Conservation (phyloP, 2,797 vertebrate species). For the Lycodopsis pacificus region DNA sequence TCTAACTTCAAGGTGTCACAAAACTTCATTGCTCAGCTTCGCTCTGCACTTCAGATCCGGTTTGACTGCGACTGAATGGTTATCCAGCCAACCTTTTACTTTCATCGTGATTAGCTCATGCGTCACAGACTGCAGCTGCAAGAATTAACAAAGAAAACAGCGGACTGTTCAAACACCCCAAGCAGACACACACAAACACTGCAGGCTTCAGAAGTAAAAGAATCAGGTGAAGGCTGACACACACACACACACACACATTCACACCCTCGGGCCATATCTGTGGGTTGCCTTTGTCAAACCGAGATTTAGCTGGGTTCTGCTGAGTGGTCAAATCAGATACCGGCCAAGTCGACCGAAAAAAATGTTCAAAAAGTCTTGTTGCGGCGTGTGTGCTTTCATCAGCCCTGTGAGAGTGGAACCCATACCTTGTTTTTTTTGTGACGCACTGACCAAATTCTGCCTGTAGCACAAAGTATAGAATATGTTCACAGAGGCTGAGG, state of each 20-base stretch:
- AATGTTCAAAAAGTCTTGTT: slow-evolving; percentile 24
- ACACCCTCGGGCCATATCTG: slow-evolving; percentile 59
- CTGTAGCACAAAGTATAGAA: neutral
- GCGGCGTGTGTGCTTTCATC: slow-evolving; percentile 38
- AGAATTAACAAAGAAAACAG: slow-evolving; percentile 80
- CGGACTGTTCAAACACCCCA: slow-evolving; percentile 65
- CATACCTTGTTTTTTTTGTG: slow-evolving; percentile 18
- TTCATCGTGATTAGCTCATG: slow-evolving; percentile 72
- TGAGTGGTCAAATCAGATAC: slow-evolving; percentile 67
- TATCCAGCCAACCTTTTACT: slow-evolving; percentile 56
- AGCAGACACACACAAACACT: slow-evolving; percentile 26
- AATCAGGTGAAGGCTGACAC: slow-evolving; percentile 65
- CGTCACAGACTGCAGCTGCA: slow-evolving; percentile 77
- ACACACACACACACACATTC: slow-evolving; percentile 63
- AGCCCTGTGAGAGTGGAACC: slow-evolving; percentile 36
- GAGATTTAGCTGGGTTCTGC: slow-evolving; percentile 60
- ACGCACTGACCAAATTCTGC: slow-evolving; percentile 20
- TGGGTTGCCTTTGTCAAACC: slow-evolving; percentile 56
- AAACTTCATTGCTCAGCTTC: slow-evolving; percentile 26
- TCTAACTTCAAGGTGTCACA: slow-evolving; percentile 25
- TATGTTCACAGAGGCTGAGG: neutral
- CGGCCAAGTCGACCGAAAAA: slow-evolving; percentile 35
- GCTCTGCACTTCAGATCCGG: slow-evolving; percentile 22
- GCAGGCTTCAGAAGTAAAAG: slow-evolving; percentile 60
- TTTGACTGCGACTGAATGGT: slow-evolving; percentile 42